phyloP scores from a whole-genome alignment of 2,113 vertebrate genomes.

The Chlamydotis undulata region DNA sequence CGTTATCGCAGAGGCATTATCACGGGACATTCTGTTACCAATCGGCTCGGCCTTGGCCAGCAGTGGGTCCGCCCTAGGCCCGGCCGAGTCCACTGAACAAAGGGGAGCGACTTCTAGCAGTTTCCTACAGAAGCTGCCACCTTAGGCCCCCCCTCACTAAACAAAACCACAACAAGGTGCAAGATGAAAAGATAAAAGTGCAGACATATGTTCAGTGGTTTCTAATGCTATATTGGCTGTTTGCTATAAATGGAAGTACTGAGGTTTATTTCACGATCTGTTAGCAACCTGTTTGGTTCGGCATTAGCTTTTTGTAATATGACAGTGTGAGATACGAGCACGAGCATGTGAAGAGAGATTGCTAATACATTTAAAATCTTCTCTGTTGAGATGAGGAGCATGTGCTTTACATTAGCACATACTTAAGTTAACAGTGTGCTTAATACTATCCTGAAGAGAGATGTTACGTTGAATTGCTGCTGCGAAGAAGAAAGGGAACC shows the following conservation, averaged over 20 bases:
- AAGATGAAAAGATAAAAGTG: neutral
- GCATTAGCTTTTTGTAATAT: neutral
- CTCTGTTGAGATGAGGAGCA: neutral
- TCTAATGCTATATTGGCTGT: neutral
- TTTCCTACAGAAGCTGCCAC: too few species aligned
- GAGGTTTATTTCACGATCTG: neutral
- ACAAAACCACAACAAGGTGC: too few species aligned
- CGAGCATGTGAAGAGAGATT: neutral
- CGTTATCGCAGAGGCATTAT: too few species aligned
- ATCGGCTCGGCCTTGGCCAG: too few species aligned
- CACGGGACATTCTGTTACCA: too few species aligned
- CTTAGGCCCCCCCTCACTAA: too few species aligned
- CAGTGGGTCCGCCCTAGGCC: too few species aligned
- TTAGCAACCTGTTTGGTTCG: neutral
- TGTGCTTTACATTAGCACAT: neutral
- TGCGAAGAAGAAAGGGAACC: neutral
- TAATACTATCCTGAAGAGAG: neutral
- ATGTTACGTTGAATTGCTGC: neutral
- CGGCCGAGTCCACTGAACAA: too few species aligned
- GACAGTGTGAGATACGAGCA: fast-evolving
- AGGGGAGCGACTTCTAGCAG: too few species aligned
- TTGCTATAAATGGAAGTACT: neutral
- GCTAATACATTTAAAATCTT: neutral
- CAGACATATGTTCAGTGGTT: neutral
- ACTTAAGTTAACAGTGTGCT: neutral